Conservation (phyloP, 2,888 invertebrate genomes). For the Cephus sareptanus region DNA sequence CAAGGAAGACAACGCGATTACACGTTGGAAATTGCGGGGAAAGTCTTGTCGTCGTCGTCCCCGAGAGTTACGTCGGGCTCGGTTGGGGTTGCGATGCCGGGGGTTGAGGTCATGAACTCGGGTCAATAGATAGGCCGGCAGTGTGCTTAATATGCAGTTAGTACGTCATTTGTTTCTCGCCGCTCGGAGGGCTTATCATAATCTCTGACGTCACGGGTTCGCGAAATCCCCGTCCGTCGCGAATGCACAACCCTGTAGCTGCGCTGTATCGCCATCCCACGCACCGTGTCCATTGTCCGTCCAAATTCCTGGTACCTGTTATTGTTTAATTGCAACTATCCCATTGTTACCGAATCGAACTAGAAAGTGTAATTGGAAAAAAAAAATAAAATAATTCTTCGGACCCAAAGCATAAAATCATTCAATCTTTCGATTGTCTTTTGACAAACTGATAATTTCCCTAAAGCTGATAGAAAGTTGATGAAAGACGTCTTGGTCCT, state of each 20-base stretch:
- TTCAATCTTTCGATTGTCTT: too few relatives aligned
- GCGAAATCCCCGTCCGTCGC: constrained; percentile 12
- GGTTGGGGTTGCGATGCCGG: not conserved
- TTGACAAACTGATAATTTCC: too few relatives aligned
- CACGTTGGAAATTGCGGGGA: constrained; percentile 29
- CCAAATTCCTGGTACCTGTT: not conserved
- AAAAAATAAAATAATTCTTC: too few relatives aligned
- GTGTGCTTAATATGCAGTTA: constrained; percentile 50
- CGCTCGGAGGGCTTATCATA: constrained; percentile 45
- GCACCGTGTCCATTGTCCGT: not conserved
- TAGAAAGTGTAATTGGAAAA: not conserved
- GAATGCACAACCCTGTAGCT: not conserved
- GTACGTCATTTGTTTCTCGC: constrained; percentile 53
- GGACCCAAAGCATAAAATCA: too few relatives aligned
- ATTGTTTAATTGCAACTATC: not conserved
- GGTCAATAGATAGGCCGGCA: constrained; percentile 33
- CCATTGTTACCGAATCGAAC: not conserved
- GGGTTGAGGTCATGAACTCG: constrained; percentile 21
- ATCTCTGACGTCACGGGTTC: constrained; percentile 38
- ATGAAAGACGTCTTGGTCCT: not conserved
- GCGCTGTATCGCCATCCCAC: not conserved
- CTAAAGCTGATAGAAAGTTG: not conserved
- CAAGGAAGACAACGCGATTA: constrained; percentile 48
- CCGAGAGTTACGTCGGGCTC: constrained; percentile 9
- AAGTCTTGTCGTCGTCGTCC: constrained; percentile 36